Evolutionary conservation across 2,888 invertebrate genomes (phyloP), one percentile per base, ranked within the genome.

Genomic region (Andrena bicolor): DNA sequence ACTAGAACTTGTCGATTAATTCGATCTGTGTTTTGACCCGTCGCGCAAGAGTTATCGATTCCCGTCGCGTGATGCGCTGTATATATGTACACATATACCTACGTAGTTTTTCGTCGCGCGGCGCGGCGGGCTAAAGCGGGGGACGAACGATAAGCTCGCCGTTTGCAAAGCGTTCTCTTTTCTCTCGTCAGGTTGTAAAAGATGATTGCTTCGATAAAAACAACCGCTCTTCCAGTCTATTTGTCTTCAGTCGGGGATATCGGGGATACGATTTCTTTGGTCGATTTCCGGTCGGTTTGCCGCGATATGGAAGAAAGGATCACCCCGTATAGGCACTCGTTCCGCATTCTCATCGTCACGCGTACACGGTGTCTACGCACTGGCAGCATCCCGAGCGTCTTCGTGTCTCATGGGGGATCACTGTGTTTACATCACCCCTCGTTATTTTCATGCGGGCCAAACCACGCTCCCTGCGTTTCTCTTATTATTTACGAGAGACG

Each of bases 201-300:
- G 70, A 70, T 76, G 56, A 76, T 70, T 63, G 63, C 66, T 30
- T 53, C 61, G 76, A 76, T 76, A 76, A 76, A 69, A 69, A 69
- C 61, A 26, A 58, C 56, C 75, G 23, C 53, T 56, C 64, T 70
- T 76, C 70, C 76, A 76, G 28, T 70, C 70, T 76, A 64, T 76
- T 76, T 76, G 76, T 71, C 70, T 64, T 35, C 48, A 26, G 20
- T 28, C 53, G 32, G 32, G 30, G 56, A 70, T 70, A 70, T 70
- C 76, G 70, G 70, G 48, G 63, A 69, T 76, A 63, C 41, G 63
- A 70, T 69, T 76, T 64, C 64, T 76, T 58, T 53, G 63, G n/a
- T 48, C 56, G 35, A 71, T 71, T 76, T 70, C 70, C 70, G 48
- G 48, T 64, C 32, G 70, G n/a, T n/a, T 58, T 64, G 58, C 23